Conservation (phyloP, 1,140 invertebrate genomes). For the Drosophila nebulosa region DNA sequence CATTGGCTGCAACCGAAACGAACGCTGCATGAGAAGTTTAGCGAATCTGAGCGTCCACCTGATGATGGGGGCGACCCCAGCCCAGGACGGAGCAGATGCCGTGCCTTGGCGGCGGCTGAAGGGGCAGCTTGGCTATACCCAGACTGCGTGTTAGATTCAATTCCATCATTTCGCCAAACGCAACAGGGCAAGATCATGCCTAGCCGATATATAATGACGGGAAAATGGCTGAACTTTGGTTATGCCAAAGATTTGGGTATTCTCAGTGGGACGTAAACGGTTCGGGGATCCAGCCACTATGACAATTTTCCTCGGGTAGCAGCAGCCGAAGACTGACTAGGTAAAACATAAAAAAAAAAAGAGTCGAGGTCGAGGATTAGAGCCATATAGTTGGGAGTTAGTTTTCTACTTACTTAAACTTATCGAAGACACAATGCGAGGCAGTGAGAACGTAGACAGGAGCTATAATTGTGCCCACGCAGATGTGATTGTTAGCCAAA, state of each 20-base stretch:
- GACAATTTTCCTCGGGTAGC: neutral
- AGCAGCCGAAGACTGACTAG: neutral
- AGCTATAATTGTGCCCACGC: constrained; percentile 17
- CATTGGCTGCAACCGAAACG: neutral
- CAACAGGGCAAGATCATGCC: constrained; percentile 8
- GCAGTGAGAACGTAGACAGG: constrained; percentile 10
- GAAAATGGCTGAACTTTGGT: neutral
- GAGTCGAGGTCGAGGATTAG: too few species aligned
- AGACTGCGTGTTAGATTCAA: neutral
- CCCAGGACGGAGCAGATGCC: constrained; percentile 3
- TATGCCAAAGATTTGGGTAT: neutral
- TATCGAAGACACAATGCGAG: constrained; percentile 1
- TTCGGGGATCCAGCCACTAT: constrained; percentile 6
- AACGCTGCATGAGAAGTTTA: neutral
- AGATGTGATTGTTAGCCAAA: constrained; percentile 35
- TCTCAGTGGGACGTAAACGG: neutral
- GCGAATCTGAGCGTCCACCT: neutral
- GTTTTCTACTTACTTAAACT: neutral
- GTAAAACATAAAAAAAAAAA: too few species aligned
- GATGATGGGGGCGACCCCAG: neutral
- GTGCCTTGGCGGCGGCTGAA: neutral
- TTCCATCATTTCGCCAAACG: neutral
- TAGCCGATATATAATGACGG: neutral
- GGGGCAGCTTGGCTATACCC: neutral
- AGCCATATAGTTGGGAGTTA: too few species aligned